phyloP scores from a whole-genome alignment of 2,888 invertebrate genomes.

The Caenorhabditis macrosperma region DNA sequence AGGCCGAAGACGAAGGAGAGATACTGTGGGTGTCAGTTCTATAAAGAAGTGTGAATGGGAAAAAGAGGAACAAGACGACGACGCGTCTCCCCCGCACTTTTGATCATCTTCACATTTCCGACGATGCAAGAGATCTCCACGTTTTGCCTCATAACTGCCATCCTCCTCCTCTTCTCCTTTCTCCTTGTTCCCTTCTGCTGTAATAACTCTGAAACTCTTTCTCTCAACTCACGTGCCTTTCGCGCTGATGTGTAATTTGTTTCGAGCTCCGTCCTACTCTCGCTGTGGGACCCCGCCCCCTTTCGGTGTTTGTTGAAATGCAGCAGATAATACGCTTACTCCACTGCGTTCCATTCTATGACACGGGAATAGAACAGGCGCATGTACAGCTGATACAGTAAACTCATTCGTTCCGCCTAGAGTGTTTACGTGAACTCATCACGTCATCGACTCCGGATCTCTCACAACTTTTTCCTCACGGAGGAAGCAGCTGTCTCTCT shows the following conservation, averaged over 20 bases:
- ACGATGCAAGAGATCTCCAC: background rate
- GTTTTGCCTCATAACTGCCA: background rate
- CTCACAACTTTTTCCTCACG: background rate
- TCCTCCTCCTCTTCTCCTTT: background rate
- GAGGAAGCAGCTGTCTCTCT: constrained; percentile 30
- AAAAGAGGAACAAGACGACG: background rate
- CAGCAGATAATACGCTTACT: constrained; percentile 23
- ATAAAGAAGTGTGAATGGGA: constrained; percentile 33
- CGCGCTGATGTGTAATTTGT: constrained; percentile 35
- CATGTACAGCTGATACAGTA: background rate
- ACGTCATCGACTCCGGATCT: constrained; percentile 19
- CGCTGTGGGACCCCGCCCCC: constrained; percentile 12
- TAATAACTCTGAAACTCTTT: constrained; percentile 15
- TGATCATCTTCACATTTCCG: background rate
- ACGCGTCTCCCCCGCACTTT: constrained; percentile 21
- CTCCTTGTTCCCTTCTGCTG: background rate
- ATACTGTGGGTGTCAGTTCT: background rate
- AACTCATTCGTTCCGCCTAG: background rate
- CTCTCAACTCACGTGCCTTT: constrained; percentile 17
- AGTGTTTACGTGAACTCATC: constrained; percentile 11
- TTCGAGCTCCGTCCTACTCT: constrained; percentile 10
- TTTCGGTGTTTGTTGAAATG: constrained; percentile 28
- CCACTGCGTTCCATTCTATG: constrained; percentile 2
- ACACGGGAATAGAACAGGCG: constrained; percentile 17
- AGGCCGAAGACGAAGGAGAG: background rate